A percentile compares a stretch with the other conserved stretches of the same genome.
These are phyloP conservation scores for Erebia palarica DNA, from an alignment of 2,888 invertebrate species.

Conservation along the genomic window DNA sequence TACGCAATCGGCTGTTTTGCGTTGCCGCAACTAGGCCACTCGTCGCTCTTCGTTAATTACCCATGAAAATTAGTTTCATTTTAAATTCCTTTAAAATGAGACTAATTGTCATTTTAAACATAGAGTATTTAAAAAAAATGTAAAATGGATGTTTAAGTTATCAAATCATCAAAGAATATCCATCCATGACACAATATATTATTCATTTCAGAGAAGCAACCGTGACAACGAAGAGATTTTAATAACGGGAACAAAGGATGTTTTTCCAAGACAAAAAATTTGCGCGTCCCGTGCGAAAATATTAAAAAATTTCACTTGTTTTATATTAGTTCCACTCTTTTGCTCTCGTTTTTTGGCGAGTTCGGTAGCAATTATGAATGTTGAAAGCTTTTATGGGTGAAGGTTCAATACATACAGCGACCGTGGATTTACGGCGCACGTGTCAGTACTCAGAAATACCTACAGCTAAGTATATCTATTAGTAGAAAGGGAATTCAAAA, in stretches of 20 bases:
- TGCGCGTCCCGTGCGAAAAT: slow-evolving; percentile 24
- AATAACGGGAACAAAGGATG: slow-evolving; percentile 29
- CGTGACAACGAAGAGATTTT: slow-evolving; percentile 29
- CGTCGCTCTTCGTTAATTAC: too few relatives aligned
- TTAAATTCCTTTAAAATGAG: too few relatives aligned
- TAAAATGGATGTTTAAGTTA: background rate
- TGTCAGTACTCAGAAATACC: too few relatives aligned
- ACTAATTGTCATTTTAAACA: too few relatives aligned
- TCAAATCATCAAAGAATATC: slow-evolving; percentile 1
- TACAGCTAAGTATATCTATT: too few relatives aligned
- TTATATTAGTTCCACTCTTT: slow-evolving; percentile 23
- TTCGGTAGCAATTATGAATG: slow-evolving; percentile 20
- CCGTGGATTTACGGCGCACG: too few relatives aligned
- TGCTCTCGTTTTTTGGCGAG: slow-evolving; percentile 23
- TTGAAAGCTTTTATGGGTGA: slow-evolving; percentile 9
- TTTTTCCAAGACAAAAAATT: slow-evolving; percentile 28
- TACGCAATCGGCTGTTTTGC: too few relatives aligned
- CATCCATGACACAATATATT: slow-evolving; percentile 23
- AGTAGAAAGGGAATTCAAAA: too few relatives aligned
- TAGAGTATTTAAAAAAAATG: too few relatives aligned
- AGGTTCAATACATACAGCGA: background rate
- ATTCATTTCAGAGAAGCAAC: slow-evolving; percentile 24
- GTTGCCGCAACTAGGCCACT: too few relatives aligned
- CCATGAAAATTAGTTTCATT: too few relatives aligned
- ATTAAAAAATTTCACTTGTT: slow-evolving; percentile 25